Base-by-base conservation (phyloP, 1,140 invertebrate genomes). In the Lasioglossum baleicum region DNA sequence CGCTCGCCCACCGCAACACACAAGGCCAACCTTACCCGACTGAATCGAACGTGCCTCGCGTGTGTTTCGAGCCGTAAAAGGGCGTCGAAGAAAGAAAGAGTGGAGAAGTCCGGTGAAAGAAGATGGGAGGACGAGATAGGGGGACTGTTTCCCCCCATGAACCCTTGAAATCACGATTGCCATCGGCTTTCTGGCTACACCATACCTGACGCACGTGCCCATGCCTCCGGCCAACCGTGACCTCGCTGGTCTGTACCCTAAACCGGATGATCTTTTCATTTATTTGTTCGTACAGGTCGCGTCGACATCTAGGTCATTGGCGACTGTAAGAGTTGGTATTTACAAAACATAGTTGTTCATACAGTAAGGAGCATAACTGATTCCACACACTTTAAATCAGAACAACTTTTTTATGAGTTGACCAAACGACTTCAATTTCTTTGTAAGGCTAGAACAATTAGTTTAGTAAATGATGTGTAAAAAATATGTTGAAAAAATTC, bases 131-230 rank as follows among this genome's bases (percentile, higher is more conserved):
- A 20, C 5, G 44, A 48, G 20, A 71, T 40, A 35, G 42, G 13
- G 17, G 31, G 6, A 2, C 11, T 15, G 17, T 81, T 74, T 67
- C 40, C 71, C 26, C 22, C 75, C 22, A 22, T 48, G 51, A 44
- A 42, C 31, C 61, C 58, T n/a, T 72, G 67, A 86, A 86, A 85
- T 85, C 84, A 86, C 75, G 60, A 77, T 53, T 75, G 79, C 75
- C 67, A 76, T 86, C 84, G 56, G 60, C 63, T 80, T 85, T 80
- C 83, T 65, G 71, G 79, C 80, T 85, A 51, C 56, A 70, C n/a
- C 22, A 58, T 75, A 74, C 70, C 82, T 73, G 76, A 67, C 71
- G 78, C 83, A 74, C 84, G 75, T 82, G 72, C 56, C 56, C 68
- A 56, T 82, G 79, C 66, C 69, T 85, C 80, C 75, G 51, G 17